phyloP scores from a whole-genome alignment of 2,888 invertebrate genomes.

The Chironomus tentans region DNA sequence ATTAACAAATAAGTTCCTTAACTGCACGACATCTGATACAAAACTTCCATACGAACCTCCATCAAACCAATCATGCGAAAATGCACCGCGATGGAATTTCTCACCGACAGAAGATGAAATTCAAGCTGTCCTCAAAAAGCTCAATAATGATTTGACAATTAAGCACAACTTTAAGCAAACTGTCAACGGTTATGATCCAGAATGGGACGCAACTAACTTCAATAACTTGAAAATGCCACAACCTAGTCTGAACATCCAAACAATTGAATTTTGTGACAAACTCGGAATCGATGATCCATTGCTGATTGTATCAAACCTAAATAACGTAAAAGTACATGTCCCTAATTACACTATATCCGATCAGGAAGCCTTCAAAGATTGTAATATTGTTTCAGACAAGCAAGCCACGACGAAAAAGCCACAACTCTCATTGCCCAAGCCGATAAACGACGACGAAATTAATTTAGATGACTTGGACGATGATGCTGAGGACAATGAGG shows the following conservation, averaged over 20 bases:
- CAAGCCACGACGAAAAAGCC: constrained; percentile 14
- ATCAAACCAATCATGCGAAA: constrained; percentile 60
- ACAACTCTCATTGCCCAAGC: constrained; percentile 27
- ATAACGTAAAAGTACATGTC: constrained; percentile 12
- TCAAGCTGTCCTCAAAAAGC: constrained; percentile 50
- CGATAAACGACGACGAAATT: constrained; percentile 24
- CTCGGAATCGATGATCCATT: constrained; percentile 76
- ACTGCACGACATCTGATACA: constrained; percentile 49
- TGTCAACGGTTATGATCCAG: constrained; percentile 52
- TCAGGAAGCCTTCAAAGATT: background rate
- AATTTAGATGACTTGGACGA: constrained; percentile 14
- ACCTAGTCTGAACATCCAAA: constrained; percentile 56
- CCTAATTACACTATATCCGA: background rate
- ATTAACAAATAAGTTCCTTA: constrained; percentile 80
- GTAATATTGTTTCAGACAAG: constrained; percentile 1
- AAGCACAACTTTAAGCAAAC: constrained; percentile 73
- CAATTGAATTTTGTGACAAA: constrained; percentile 54
- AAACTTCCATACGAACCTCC: constrained; percentile 53
- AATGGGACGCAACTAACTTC: constrained; percentile 37
- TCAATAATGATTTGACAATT: constrained; percentile 58
- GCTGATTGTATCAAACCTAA: constrained; percentile 39
- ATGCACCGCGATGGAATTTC: constrained; percentile 50
- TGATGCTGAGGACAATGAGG: background rate
- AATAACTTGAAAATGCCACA: constrained; percentile 27
- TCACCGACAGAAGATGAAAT: constrained; percentile 66